Percentiles rank a stretch among this genome's conserved stretches.
Conservation (phyloP, 2,797 vertebrate genomes). For the Thaleichthys pacificus region DNA sequence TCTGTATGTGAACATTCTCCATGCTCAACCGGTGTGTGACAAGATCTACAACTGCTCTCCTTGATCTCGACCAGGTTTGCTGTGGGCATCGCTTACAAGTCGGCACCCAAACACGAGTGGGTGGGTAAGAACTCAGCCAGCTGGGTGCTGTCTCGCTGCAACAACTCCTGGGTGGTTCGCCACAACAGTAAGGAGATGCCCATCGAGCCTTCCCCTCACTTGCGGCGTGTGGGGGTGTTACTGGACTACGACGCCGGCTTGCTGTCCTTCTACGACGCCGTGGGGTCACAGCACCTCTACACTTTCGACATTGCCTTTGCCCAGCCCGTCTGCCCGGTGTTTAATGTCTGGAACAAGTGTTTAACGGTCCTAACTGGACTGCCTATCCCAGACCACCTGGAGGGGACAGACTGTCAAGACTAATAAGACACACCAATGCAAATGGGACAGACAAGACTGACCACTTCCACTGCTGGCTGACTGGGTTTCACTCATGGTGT, state of each 20-base stretch:
- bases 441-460: conserved; percentile 23
- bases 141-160: conserved; percentile 96
- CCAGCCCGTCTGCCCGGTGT: conserved; percentile 94
- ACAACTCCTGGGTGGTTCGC: conserved; percentile 91
- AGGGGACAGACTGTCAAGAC: conserved; percentile 85
- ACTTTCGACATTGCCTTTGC: conserved; percentile 91
- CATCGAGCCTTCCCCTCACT: conserved; percentile 90
- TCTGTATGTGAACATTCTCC: too few relatives aligned
- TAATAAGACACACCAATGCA: conserved; percentile 38
- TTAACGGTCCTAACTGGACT: conserved; percentile 95
- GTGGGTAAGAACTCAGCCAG: conserved; percentile 94
- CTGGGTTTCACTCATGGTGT: conserved; percentile 25
- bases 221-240: conserved; percentile 89
- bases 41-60: not conserved
- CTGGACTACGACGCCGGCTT: conserved; percentile 95
- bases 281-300: conserved; percentile 93
- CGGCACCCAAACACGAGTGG: conserved; percentile 96
- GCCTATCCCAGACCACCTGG: conserved; percentile 95
- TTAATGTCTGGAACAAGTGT: conserved; percentile 98
- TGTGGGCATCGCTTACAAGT: conserved; percentile 94
- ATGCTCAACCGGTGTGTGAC: too few relatives aligned
- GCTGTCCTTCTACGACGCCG: conserved; percentile 95
- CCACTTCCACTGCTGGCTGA: conserved; percentile 21
- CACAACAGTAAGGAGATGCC: conserved; percentile 95
- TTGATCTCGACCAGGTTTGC: conserved; percentile 82